Conservation (phyloP, 2,888 invertebrate genomes). For the Hecatera dysodea region DNA sequence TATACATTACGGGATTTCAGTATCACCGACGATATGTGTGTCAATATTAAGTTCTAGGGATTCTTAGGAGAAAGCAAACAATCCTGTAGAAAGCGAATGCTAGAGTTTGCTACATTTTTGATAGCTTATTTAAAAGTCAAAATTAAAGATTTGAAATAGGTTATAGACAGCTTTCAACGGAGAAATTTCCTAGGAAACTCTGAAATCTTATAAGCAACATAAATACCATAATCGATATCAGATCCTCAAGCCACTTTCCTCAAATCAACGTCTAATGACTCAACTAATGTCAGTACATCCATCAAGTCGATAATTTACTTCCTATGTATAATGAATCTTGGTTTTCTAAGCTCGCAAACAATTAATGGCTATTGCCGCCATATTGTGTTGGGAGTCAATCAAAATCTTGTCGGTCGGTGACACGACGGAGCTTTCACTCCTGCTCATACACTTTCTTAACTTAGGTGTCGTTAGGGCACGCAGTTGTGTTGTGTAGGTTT, state of each 20-base stretch:
- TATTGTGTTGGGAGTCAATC: slow-evolving; percentile 59
- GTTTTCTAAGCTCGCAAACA: slow-evolving; percentile 51
- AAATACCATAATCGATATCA: slow-evolving; percentile 29
- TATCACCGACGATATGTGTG: too few relatives aligned
- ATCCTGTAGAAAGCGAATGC: not conserved
- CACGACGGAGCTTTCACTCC: slow-evolving; percentile 58
- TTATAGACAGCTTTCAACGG: not conserved
- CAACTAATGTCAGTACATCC: slow-evolving; percentile 33
- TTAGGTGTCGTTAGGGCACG: slow-evolving; percentile 38
- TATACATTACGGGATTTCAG: too few relatives aligned
- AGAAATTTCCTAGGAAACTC: not conserved
- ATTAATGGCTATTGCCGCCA: slow-evolving; percentile 47
- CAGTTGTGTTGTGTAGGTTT: not conserved
- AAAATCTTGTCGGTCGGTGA: slow-evolving; percentile 56
- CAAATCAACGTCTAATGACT: slow-evolving; percentile 46
- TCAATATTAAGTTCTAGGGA: not conserved
- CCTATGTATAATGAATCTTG: slow-evolving; percentile 49
- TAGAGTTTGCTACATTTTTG: not conserved
- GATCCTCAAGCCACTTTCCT: slow-evolving; percentile 35
- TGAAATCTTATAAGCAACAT: slow-evolving; percentile 4
- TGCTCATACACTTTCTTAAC: slow-evolving; percentile 43
- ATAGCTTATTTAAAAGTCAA: not conserved
- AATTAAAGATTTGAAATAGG: not conserved
- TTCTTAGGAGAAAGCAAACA: not conserved
- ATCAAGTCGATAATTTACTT: slow-evolving; percentile 47